Evolutionary conservation across 2,797 vertebrate genomes (phyloP).

Genomic region (Coracias cyanogaster): DNA sequence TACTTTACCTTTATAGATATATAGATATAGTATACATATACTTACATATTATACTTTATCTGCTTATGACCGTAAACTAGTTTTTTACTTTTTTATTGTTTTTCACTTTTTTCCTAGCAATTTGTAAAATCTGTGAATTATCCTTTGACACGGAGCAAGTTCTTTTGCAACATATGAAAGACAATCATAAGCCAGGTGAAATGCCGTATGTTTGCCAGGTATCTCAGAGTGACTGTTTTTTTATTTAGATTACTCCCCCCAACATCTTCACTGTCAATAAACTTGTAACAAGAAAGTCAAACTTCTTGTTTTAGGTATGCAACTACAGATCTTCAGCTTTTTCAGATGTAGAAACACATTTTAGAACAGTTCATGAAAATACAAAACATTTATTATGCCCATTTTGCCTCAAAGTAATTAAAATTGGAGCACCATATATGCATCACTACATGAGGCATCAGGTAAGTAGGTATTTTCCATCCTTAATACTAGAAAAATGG

Average conservation of each 20-base stretch:
- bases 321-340: slow-evolving; percentile 95
- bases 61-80: neutral
- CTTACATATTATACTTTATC: neutral
- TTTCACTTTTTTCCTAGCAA: slow-evolving; percentile 81
- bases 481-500: neutral
- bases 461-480: slow-evolving; percentile 78
- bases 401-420: slow-evolving; percentile 97
- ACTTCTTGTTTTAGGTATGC: slow-evolving; percentile 88
- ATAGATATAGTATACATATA: neutral
- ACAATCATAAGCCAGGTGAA: slow-evolving; percentile 98
- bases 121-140: slow-evolving; percentile 98
- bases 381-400: slow-evolving; percentile 97
- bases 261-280: neutral
- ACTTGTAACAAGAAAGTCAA: neutral
- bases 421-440: slow-evolving; percentile 93
- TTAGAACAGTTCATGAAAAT: slow-evolving; percentile 93
- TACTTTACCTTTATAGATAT: neutral
- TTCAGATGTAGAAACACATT: slow-evolving; percentile 95
- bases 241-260: neutral
- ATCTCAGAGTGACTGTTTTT: neutral
- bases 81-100: neutral
- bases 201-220: slow-evolving; percentile 99
- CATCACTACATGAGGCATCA: slow-evolving; percentile 99
- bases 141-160: slow-evolving; percentile 98
- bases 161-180: slow-evolving; percentile 98